Percentiles rank a stretch among this genome's conserved stretches.
Evolutionary conservation across 1,140 invertebrate genomes (phyloP).

Genomic region (Apis florea): DNA sequence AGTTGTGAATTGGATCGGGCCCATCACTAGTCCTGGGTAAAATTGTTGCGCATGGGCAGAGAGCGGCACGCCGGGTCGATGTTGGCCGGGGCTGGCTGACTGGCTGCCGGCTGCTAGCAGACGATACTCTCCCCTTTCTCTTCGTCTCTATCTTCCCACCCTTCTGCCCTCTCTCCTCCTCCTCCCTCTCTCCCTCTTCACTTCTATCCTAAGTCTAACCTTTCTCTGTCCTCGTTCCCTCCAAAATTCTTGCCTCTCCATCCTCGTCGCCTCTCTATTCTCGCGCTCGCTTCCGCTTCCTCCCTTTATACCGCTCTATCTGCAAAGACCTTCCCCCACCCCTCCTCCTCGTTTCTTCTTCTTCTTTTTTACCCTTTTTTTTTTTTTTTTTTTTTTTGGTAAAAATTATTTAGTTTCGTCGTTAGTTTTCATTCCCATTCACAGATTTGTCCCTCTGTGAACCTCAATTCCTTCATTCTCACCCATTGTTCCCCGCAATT

Average conservation of each 20-base stretch:
- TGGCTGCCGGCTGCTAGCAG: conserved; percentile 64
- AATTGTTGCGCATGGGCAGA: conserved; percentile 73
- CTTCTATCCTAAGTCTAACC: conserved; percentile 4
- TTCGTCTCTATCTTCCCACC: conserved; percentile 40
- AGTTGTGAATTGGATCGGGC: conserved; percentile 75
- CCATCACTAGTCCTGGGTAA: conserved; percentile 71
- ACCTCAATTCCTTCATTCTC: background rate
- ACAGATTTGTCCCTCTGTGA: background rate
- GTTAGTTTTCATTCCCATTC: background rate
- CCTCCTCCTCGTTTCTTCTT: too few species aligned
- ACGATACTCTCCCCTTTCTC: conserved; percentile 53
- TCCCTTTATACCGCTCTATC: conserved; percentile 24
- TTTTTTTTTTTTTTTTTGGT: conserved; percentile 19
- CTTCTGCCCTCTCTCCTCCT: conserved; percentile 15
- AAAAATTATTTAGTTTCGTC: conserved; percentile 46
- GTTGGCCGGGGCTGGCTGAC: conserved; percentile 77
- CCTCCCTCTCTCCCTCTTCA: background rate
- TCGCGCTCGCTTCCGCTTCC: conserved; percentile 24
- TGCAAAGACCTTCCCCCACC: conserved; percentile 9
- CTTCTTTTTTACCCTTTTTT: too few species aligned
- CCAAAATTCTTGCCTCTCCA: background rate
- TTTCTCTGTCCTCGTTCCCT: conserved; percentile 35
- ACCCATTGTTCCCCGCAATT: background rate
- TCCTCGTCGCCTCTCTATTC: background rate
- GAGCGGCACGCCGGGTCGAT: conserved; percentile 76